Evolutionary conservation across 2,797 vertebrate species (phyloP).

Genomic region (Rhynchotus rufescens): DNA sequence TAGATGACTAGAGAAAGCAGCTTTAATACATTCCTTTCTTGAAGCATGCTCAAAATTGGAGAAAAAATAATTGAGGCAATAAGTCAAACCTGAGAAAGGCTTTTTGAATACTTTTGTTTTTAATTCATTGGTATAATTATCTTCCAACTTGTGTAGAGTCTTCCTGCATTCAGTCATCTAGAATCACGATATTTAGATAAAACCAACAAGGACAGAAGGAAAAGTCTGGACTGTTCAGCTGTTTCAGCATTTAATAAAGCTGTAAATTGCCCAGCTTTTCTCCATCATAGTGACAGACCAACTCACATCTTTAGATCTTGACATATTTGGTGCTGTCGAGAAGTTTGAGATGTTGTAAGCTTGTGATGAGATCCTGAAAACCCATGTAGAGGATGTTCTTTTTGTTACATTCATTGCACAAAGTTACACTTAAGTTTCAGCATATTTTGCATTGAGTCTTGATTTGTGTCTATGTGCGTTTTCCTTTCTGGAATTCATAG

Average conservation of each 20-base stretch:
- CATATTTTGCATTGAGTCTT: background rate
- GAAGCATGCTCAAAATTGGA: background rate
- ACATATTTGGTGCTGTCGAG: background rate
- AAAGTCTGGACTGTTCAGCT: background rate
- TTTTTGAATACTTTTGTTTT: background rate
- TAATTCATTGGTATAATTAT: background rate
- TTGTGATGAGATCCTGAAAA: background rate
- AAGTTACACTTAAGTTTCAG: background rate
- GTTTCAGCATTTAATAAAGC: background rate
- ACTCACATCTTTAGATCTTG: background rate
- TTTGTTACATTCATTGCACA: background rate
- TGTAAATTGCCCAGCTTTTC: background rate
- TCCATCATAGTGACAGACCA: background rate
- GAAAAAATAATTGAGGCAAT: background rate
- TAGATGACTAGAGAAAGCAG: background rate
- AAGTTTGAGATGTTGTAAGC: background rate
- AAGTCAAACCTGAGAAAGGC: background rate
- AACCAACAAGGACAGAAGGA: background rate
- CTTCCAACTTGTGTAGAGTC: background rate
- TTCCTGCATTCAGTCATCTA: background rate
- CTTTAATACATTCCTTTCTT: background rate
- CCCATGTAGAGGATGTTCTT: background rate
- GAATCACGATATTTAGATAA: background rate
- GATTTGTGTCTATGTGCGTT: background rate
- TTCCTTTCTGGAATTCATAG: background rate